Base-by-base conservation (phyloP, 2,888 invertebrate genomes). In the Melangyna quadrimaculata region DNA sequence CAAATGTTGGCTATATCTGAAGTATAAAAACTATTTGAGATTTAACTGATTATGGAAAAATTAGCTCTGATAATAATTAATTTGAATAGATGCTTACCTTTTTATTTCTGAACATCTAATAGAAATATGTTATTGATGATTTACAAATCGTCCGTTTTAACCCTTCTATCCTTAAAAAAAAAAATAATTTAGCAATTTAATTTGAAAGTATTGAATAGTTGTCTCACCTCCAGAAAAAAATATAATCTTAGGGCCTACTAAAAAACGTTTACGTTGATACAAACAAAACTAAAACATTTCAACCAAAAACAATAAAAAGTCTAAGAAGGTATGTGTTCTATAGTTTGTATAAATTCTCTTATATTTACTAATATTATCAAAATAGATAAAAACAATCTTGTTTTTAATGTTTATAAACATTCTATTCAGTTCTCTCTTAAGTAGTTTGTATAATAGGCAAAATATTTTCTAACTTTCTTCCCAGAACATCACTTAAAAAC, bases 311-410 rank as follows among this genome's bases (percentile, higher is more conserved):
- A 29, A 55, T 29, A 32, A 55, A 55, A 55, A 53, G 10, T 10
- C 29, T 1, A 9, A 27, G 22, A 8, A 10, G 19, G n/a, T n/a
- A n/a, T 24, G 29, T 75, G 70, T 79, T 74, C 22, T 59, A 48
- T 65, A 17, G 78, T 65, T 67, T 78, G 79, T 81, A 82, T 59
- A 72, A 75, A 74, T 77, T 83, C 53, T 75, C 61, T 75, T 84
- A 81, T 83, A 87, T 87, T 67, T 78, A 78, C 73, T 82, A 72
- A 61, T 75, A 55, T 80, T 72, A 71, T 67, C 75, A 84, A 72
- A 69, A 75, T 71, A 75, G 55, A 55, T 75, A 87, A 72, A 80
- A 80, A 81, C 61, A 77, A 63, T 79, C 74, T 72, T 84, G 72
- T 63, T 69, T 55, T 61, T 48, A n/a, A 48, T 57, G 22, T 55